phyloP scores from a whole-genome alignment of 1,140 invertebrate species.

The Kradibia gibbosae region DNA sequence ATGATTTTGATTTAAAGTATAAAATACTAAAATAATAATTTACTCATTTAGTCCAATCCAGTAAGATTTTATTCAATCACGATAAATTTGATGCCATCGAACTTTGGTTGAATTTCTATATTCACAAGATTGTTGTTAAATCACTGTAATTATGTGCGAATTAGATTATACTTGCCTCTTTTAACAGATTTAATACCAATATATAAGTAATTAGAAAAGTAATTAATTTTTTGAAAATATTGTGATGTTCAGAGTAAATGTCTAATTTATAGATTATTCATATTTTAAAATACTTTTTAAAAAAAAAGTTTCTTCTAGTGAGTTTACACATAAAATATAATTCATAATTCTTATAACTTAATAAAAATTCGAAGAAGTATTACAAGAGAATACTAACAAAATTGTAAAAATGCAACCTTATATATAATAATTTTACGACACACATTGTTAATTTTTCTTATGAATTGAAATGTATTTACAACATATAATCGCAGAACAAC shows the following conservation, averaged over 20 bases:
- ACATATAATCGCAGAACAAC: slow-evolving; percentile 31
- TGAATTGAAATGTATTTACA: slow-evolving; percentile 54
- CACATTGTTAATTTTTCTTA: slow-evolving; percentile 63
- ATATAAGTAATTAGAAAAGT: neutral
- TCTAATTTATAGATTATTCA: neutral
- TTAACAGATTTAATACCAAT: slow-evolving; percentile 18
- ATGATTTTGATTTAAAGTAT: neutral
- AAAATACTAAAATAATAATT: neutral
- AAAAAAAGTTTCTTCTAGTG: too few relatives aligned
- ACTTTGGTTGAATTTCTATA: slow-evolving; percentile 71
- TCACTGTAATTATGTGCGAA: slow-evolving; percentile 63
- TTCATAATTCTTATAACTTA: too few relatives aligned
- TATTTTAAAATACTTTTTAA: too few relatives aligned
- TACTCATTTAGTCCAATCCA: neutral
- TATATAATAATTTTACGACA: slow-evolving; percentile 60
- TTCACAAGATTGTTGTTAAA: slow-evolving; percentile 73
- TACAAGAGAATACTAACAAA: slow-evolving; percentile 34
- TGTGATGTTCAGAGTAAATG: neutral
- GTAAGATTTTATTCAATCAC: neutral
- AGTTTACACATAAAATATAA: too few relatives aligned
- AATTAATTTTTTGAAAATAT: neutral
- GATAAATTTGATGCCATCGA: slow-evolving; percentile 63
- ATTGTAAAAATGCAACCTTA: slow-evolving; percentile 61
- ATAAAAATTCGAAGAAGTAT: slow-evolving; percentile 31
- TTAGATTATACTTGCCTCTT: slow-evolving; percentile 43